Base-by-base conservation (phyloP, 2,797 vertebrate genomes). In the Lophura swinhoii region DNA sequence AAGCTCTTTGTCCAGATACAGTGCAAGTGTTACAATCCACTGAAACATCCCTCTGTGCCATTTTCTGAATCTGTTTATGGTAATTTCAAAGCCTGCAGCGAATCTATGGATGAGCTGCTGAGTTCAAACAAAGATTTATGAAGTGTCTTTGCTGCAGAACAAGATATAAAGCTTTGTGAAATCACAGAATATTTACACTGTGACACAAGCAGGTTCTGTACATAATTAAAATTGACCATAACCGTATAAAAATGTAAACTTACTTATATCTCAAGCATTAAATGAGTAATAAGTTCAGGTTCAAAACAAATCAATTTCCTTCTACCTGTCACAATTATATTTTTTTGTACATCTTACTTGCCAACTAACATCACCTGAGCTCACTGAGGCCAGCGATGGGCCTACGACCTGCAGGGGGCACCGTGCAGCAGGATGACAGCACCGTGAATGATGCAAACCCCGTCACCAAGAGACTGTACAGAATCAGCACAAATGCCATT, bases 391-490 rank as follows among this genome's bases (percentile, higher is more conserved):
- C 48, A 10, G 4, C 0, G 0, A 31, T 1, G 9, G 48, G 46
- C 80, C 72, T 4, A 2, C 3, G 59, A 56, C 92, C 96, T 95
- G 84, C 82, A 96, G 96, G 16, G 84, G 95, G 95, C 96, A 92
- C 70, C 69, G 66, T 26, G 56, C 14, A 33, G 67, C 3, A 55
- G 4, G 28, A 12, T 24, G 33, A 76, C 20, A 53, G 39, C 39
- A 55, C 12, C 12, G 51, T 53, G 66, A 21, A 6, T 79, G 88
- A 91, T 78, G 87, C 70, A 92, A 84, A 81, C 62, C 59, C 91
- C 81, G 75, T 74, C 90, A 60, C 58, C 86, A 43, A 15, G 21
- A 58, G 20, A 49, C 46, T 3, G 51, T 64, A 75, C 33, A 24
- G 16, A 24, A n/a, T 28, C 53, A 29, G 88, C 56, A 53, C 1